Evolutionary conservation across 2,113 vertebrate genomes (phyloP), one percentile per base, ranked within the genome.

Genomic region (Phyllopteryx taeniolatus): DNA sequence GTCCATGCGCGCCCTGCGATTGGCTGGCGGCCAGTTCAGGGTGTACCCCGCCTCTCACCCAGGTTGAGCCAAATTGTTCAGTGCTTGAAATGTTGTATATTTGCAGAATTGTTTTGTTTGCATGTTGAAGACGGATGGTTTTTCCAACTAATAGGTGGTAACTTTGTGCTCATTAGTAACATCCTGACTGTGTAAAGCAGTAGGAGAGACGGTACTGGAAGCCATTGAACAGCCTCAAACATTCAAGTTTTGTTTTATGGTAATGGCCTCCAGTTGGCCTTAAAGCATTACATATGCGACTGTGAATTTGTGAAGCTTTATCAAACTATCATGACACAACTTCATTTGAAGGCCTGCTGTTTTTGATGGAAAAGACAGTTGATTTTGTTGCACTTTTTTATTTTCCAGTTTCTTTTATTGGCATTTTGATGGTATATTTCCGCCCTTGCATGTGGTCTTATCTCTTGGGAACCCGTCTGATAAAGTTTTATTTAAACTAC

Each of bases 171-270:
- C 83, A 86, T 90, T 88, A 88, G 80, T 39, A 72, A 81, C 79
- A 85, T 85, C 80, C 80, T 73, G 78, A 80, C 84, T 85, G 75
- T 88, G 85, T 91, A 86, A 92, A 90, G 77, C 87, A 84, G 85
- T 83, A 64, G 81, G 87, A 80, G 86, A 82, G 78, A 74, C 71
- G 68, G 69, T 62, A 71, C 71, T 53, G 60, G 73, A 47, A 79
- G 73, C 74, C 80, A 76, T 81, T 47, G 22, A 71, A 77, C 72
- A 71, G 78, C 79, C 72, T 53, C 49, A 78, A 82, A 74, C 77
- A 63, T 82, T 80, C 39, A 73, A 77, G 80, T 75, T 72, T 54
- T 71, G 70, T 84, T 91, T 91, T 89, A 91, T 83, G 70, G 83
- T 71, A 84, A 87, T 70, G 27, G 68, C 81, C 77, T 77, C 67